Base-by-base conservation (phyloP, 2,113 vertebrate genomes). In the Emydura subglobosa region DNA sequence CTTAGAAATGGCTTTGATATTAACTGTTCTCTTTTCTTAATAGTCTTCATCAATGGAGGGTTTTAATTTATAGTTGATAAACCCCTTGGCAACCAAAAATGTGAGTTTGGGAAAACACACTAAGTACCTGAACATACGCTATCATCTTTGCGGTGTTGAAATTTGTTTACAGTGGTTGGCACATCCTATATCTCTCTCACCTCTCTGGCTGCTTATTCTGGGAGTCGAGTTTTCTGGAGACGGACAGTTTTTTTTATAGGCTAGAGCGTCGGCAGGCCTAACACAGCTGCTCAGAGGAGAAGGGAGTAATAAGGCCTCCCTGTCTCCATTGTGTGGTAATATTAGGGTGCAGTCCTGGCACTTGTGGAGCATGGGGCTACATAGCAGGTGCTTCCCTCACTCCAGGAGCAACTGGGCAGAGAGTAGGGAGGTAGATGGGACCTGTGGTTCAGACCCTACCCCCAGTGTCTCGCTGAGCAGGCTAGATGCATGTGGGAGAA, bases 221-320 rank as follows among this genome's bases (percentile, higher is more conserved):
- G 50, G 55, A 89, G 50, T 94, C 59, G 65, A 65, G 27, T 93
- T 93, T 91, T 91, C 86, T 24, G 39, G n/a, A 25, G 68, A 42
- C n/a, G 22, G 14, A 16, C 29, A 17, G 29, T 31, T 65, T 65
- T 65, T 34, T 65, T n/a, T n/a, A 17, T 65, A 65, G 31, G 31
- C 61, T n/a, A 34, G 14, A 34, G 31, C 34, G n/a, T 17, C 31
- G 31, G 34, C n/a, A 72, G 65, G 34, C n/a, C 65, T 39, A 72
- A 39, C 34, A 22, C n/a, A 39, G n/a, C 59, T 22, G 7, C 19
- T n/a, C n/a, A 21, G 68, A 21, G 19, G 39, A 74, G n/a, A 72
- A 72, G 65, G 19, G n/a, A 74, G n/a, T 74, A 42, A 21, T 39
- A 74, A 42, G 68, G 59, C 3, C 31, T 6, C 13, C 59, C 59